A percentile compares a stretch with the other conserved stretches of the same genome.
These are phyloP conservation scores for Artibeus jamaicensis DNA, from an alignment of 2,797 vertebrate species.

Conservation along the genomic window DNA sequence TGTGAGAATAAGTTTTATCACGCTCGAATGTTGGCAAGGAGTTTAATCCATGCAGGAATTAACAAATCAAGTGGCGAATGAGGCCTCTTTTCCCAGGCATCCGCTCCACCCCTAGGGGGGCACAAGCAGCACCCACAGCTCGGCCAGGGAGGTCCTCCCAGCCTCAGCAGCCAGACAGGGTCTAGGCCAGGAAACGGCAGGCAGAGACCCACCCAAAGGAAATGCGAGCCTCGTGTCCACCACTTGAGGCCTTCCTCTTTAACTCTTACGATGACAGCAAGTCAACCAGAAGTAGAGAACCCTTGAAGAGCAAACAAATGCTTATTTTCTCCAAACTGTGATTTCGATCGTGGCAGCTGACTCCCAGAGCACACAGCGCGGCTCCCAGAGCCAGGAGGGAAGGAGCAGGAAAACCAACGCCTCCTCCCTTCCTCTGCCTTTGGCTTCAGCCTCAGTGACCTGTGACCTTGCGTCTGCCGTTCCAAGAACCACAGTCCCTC, in stretches of 20 bases:
- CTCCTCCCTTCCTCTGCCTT: background rate
- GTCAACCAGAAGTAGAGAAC: background rate
- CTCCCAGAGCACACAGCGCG: rapidly evolving
- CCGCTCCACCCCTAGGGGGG: background rate
- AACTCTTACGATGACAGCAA: background rate
- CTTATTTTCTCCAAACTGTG: background rate
- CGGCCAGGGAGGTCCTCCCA: background rate
- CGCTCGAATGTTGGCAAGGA: background rate
- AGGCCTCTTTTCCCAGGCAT: background rate
- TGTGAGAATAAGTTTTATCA: background rate
- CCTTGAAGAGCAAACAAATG: background rate
- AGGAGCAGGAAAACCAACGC: background rate
- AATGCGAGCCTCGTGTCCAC: background rate
- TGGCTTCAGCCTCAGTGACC: background rate
- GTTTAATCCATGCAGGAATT: background rate
- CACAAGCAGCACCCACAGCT: no score
- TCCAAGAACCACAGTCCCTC: background rate
- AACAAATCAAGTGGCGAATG: background rate
- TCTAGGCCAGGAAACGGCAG: background rate
- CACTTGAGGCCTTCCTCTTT: background rate
- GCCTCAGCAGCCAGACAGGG: background rate
- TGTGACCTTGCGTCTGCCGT: rapidly evolving
- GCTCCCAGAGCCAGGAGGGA: background rate
- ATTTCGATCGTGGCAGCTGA: background rate
- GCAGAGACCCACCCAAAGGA: background rate